Evolutionary conservation across 2,888 invertebrate species (phyloP), one percentile per base, ranked within the genome.

Genomic region (Chloroclysta siterata): DNA sequence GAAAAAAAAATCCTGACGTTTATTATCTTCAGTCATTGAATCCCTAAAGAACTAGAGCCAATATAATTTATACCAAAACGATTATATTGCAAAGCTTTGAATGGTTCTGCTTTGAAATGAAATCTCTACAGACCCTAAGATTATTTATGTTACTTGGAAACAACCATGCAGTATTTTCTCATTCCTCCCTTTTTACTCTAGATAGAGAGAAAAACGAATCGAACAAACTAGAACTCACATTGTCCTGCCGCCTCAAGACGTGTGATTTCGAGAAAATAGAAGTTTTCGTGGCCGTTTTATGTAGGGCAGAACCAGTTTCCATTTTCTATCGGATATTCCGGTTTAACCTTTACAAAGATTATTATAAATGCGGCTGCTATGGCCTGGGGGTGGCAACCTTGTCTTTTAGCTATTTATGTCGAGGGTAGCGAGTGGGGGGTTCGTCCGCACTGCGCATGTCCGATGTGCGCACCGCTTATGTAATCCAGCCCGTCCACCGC

Each of bases 391-490:
- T 89, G 90, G 92, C 87, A 92, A 92, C 92, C 92, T 91, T 93
- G 92, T 89, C 84, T 90, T 88, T 90, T 85, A 91, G 89, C 88
- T 93, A 93, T 93, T 92, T 93, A 92, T 91, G 90, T 87, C 82
- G 90, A 85, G 88, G 90, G 89, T 87, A 81, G 84, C 72, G 76
- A 82, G 82, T 76, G 83, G 86, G 51, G 78, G 89, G 85, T 84
- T 76, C 79, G 78, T 66, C 77, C 80, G 81, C 84, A 82, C 72
- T 82, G 90, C 91, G 93, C 91, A 88, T 83, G 90, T 85, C 78
- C 83, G 78, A 72, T 79, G 76, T 80, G 79, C 81, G 79, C 82
- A 81, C 80, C 80, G 81, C 85, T 92, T 92, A 93, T 87, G 87
- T 92, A 93, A 93, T 85, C 74, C 74, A 79, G 79, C 76, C 70